A percentile compares a stretch with the other conserved stretches of the same genome.
Evolutionary conservation across 2,797 vertebrate genomes (phyloP).

Genomic region (Pseudocheirus occidentalis): DNA sequence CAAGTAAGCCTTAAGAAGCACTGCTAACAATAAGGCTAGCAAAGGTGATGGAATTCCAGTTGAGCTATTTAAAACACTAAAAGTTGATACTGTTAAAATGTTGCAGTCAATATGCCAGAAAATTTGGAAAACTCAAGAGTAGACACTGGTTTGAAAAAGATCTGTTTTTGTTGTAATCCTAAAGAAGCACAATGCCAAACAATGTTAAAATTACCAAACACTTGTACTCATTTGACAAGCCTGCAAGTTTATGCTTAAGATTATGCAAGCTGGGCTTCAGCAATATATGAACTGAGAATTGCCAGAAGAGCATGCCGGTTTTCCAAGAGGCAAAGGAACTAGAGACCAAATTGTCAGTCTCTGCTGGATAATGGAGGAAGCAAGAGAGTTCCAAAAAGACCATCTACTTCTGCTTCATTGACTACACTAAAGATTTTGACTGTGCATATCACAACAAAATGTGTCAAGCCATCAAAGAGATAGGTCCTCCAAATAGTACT

Average conservation of each 20-base stretch:
- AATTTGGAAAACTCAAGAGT: neutral
- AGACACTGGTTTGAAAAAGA: neutral
- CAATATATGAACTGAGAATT: neutral
- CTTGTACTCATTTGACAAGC: neutral
- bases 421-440: neutral
- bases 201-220: neutral
- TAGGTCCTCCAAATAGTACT: neutral
- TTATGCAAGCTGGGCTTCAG: neutral
- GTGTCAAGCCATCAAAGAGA: neutral
- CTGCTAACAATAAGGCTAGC: too few relatives aligned
- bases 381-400: neutral
- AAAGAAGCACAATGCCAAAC: neutral
- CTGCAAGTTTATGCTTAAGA: neutral
- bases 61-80: too few relatives aligned
- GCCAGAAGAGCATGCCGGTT: neutral
- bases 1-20: too few relatives aligned
- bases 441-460: neutral
- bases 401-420: neutral
- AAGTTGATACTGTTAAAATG: too few relatives aligned
- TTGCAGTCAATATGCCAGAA: too few relatives aligned
- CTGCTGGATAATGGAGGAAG: neutral
- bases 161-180: neutral
- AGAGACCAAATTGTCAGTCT: neutral
- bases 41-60: too few relatives aligned
- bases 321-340: neutral